Base-by-base conservation (phyloP, 2,113 vertebrate species). In the Leptobrachium leishanense region DNA sequence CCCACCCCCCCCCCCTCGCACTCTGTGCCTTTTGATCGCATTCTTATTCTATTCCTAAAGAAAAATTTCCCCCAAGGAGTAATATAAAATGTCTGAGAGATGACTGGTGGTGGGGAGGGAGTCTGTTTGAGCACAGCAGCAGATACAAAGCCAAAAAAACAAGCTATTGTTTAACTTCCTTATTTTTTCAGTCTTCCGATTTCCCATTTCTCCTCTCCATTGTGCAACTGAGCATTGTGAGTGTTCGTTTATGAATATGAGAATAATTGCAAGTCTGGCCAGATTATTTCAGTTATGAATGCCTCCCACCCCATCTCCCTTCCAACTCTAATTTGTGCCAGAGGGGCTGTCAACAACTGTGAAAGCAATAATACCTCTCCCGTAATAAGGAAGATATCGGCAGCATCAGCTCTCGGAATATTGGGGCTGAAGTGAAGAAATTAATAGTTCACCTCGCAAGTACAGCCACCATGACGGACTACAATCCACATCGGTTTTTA, bases 141-240 rank as follows among this genome's bases (percentile, higher is more conserved):
- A 31, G 5, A 64, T 64, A 39, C 39, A 63, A 6, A 41, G 41
- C 57, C 72, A 63, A 46, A 63, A 57, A 65, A 43, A 43, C 10
- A 44, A 64, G 12, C 59, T 64, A 39, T 75, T 75, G 73, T 64
- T 46, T 75, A 44, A 62, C 72, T 63, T 44, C 43, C 73, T 64
- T 39, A 8, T 6, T 65, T 59, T 59, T 64, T 64, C 62, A 64
- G 4, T 64, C 53, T 72, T 57, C 11, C 53, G 4, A 54, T 59
- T 72, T 59, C 39, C 31, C 5, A 43, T 54, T 54, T 20, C 9
- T 20, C n/a, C 5, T 46, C 6, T 53, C 46, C 69, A 54, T 43
- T 59, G 72, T 74, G 72, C 62, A 62, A 43, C 54, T 57, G 5
- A 10, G 68, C 50, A 75, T 39, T 75, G 57, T 20, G 43, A 10